A percentile compares a stretch with the other conserved stretches of the same genome.
Evolutionary conservation across 2,888 invertebrate genomes (phyloP).

Genomic region (Linnaemya tessellans): DNA sequence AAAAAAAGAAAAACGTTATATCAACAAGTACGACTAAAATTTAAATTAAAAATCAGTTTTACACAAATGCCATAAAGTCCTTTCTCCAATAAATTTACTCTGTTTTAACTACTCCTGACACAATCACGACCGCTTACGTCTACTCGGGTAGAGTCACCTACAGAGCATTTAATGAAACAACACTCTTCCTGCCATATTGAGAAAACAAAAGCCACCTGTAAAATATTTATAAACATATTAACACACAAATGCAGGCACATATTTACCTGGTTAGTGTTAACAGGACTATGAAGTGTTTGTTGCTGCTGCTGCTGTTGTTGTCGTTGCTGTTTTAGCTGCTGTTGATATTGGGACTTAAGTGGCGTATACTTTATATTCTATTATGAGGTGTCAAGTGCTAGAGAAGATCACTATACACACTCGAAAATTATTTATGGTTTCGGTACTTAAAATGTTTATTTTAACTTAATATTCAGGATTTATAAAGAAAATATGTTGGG

Average conservation of each 20-base stretch:
- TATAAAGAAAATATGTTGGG: constrained; percentile 31
- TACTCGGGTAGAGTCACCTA: constrained; percentile 39
- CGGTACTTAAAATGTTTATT: neutral
- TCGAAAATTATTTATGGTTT: constrained; percentile 63
- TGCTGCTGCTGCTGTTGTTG: neutral
- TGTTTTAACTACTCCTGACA: constrained; percentile 23
- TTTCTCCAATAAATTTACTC: constrained; percentile 35
- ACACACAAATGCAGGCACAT: constrained; percentile 6
- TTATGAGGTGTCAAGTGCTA: constrained; percentile 81
- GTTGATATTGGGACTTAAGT: constrained; percentile 66
- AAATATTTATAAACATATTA: constrained; percentile 28
- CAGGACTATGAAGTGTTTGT: constrained; percentile 65
- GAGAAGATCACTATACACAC: constrained; percentile 73
- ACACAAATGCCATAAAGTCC: constrained; percentile 58
- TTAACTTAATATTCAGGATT: constrained; percentile 61
- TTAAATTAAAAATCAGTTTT: constrained; percentile 42
- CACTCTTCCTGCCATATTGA: constrained; percentile 23
- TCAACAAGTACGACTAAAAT: constrained; percentile 32
- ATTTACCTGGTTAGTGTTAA: constrained; percentile 63
- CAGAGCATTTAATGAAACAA: constrained; percentile 66
- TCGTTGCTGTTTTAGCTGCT: constrained; percentile 7
- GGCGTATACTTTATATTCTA: constrained; percentile 77
- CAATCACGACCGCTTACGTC: neutral
- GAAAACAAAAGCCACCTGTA: constrained; percentile 52
- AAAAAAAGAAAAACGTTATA: neutral